Conservation (phyloP, 2,888 invertebrate genomes). For the Antitype chi region DNA sequence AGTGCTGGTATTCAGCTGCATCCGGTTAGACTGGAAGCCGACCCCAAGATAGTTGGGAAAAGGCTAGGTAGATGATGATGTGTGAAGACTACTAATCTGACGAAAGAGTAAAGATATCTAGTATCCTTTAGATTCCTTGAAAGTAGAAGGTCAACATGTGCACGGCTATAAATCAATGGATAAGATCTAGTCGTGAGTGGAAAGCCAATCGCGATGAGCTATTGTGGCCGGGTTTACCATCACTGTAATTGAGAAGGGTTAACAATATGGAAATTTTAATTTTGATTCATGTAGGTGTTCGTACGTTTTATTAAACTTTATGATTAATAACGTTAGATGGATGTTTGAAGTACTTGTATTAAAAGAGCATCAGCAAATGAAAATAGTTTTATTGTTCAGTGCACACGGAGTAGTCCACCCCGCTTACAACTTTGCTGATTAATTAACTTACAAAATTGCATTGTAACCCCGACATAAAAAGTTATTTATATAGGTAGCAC, state of each 20-base stretch:
- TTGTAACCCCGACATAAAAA: background rate
- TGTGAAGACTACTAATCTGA: background rate
- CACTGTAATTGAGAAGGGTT: constrained; percentile 32
- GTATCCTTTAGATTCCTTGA: constrained; percentile 8
- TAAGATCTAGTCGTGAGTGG: constrained; percentile 45
- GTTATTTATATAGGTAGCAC: too few relatives aligned
- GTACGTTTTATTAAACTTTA: background rate
- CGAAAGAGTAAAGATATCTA: background rate
- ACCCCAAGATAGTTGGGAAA: too few relatives aligned
- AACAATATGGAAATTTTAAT: constrained; percentile 2
- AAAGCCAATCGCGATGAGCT: constrained; percentile 43
- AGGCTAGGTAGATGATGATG: background rate
- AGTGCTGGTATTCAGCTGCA: too few relatives aligned
- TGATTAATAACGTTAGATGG: background rate
- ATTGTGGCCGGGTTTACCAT: constrained; percentile 40
- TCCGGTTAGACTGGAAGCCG: too few relatives aligned
- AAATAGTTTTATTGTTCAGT: background rate
- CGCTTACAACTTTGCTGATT: background rate
- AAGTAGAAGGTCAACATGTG: constrained; percentile 28
- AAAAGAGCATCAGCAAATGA: constrained; percentile 14
- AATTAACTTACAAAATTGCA: background rate
- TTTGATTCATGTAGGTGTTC: constrained; percentile 12
- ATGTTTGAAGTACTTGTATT: background rate
- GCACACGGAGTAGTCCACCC: background rate
- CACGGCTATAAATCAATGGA: constrained; percentile 45